These are phyloP conservation scores for Paradoxurus hermaphroditus DNA, from an alignment of 2,113 vertebrate species.

Conservation along the genomic window DNA sequence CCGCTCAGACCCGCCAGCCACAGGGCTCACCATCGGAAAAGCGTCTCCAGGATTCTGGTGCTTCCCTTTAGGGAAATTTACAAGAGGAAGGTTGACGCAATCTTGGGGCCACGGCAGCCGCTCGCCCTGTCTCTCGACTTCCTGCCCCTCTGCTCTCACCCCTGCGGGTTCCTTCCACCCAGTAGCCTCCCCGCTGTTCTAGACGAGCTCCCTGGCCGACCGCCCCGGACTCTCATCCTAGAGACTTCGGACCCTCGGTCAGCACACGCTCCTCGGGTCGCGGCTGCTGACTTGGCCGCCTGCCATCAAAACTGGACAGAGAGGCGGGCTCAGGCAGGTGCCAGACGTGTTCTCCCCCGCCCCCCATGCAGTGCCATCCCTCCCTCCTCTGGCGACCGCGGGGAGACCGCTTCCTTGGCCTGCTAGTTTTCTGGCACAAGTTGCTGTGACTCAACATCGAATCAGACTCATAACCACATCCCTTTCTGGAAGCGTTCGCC, in stretches of 20 bases:
- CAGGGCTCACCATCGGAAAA: neutral
- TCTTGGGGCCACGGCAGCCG: neutral
- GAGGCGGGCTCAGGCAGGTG: neutral
- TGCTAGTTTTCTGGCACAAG: neutral
- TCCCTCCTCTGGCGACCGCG: neutral
- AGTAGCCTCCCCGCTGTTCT: neutral
- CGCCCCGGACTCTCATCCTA: neutral
- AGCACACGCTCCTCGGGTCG: neutral
- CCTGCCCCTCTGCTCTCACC: neutral
- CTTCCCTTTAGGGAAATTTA: neutral
- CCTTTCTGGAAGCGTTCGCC: neutral
- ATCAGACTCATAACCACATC: too few species aligned
- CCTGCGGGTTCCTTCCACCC: too few species aligned
- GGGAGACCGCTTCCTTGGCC: neutral
- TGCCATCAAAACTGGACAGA: neutral
- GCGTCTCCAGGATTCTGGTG: neutral
- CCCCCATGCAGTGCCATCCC: rapidly evolving
- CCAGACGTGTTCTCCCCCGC: rapidly evolving
- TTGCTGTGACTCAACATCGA: neutral
- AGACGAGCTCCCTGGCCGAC: neutral
- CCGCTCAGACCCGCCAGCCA: rapidly evolving
- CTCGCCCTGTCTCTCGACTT: neutral
- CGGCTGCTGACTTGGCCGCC: too few species aligned
- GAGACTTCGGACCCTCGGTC: neutral
- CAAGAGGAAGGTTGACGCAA: neutral